phyloP scores from a whole-genome alignment of 1,140 invertebrate species.

The Paralvinella palmiformis region DNA sequence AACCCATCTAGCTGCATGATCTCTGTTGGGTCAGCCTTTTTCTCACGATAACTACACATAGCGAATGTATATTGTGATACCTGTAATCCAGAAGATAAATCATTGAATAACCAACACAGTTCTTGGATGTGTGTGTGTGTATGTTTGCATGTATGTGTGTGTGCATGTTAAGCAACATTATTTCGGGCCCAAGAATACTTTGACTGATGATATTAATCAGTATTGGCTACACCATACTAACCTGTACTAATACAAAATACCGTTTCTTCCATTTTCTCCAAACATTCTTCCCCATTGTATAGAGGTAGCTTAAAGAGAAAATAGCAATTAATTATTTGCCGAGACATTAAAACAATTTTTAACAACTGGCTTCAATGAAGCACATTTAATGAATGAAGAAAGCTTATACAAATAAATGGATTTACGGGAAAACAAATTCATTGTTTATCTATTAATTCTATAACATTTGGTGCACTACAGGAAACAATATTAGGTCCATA shows the following conservation, averaged over 20 bases:
- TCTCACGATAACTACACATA: constrained; percentile 98
- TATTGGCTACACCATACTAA: constrained; percentile 25
- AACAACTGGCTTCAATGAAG: no score
- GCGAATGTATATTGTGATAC: constrained; percentile 98
- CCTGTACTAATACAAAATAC: constrained; percentile 96
- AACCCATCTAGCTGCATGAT: constrained; percentile 99
- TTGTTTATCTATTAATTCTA: no score
- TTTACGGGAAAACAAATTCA: no score
- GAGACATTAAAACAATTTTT: no score
- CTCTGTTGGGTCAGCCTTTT: constrained; percentile 97
- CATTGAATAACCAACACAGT: background rate
- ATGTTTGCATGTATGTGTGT: background rate
- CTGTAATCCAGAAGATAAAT: constrained; percentile 25
- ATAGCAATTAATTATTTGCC: no score
- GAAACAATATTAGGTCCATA: no score
- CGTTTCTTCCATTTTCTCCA: constrained; percentile 99
- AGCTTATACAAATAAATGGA: no score
- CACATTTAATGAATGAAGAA: no score
- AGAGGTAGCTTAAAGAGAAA: constrained; percentile 89
- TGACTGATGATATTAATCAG: background rate
- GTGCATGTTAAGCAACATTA: background rate
- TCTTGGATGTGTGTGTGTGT: background rate
- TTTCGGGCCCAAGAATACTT: background rate
- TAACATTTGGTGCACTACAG: no score
- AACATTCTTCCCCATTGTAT: constrained; percentile 90